Conservation (phyloP, 2,888 invertebrate species). For the Cristatella mucedo region DNA sequence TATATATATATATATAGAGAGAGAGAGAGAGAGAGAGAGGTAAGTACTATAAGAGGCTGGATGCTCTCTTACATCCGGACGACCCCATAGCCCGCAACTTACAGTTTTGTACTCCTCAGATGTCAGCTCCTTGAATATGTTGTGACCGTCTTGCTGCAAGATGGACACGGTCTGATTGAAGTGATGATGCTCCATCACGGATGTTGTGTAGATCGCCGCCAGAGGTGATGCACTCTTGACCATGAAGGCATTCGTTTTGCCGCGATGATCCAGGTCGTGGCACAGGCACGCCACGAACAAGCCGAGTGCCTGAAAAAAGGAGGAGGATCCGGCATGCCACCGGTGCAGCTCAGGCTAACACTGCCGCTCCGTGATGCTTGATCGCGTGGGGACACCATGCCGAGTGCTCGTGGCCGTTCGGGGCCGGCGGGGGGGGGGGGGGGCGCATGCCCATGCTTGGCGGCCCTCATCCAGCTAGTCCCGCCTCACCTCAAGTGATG, state of each 20-base stretch:
- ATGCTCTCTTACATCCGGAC: too few species aligned
- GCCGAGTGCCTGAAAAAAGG: constrained; percentile 50
- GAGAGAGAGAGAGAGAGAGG: too few species aligned
- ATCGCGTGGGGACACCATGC: too few species aligned
- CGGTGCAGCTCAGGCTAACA: too few species aligned
- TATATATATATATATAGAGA: too few species aligned
- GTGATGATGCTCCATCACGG: constrained; percentile 72
- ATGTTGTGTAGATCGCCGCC: constrained; percentile 67
- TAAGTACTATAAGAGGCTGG: too few species aligned
- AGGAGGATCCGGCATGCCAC: not conserved
- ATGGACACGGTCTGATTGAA: constrained; percentile 74
- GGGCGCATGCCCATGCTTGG: not conserved
- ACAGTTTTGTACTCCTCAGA: constrained; percentile 54
- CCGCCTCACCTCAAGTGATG: constrained; percentile 46
- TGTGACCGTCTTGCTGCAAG: constrained; percentile 65
- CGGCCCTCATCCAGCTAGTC: not conserved
- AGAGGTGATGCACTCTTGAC: constrained; percentile 63
- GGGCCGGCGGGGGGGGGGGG: not conserved
- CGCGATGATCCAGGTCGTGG: constrained; percentile 70
- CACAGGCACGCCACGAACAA: constrained; percentile 64
- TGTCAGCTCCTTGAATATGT: constrained; percentile 58
- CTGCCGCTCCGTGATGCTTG: not conserved
- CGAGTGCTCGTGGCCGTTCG: not conserved
- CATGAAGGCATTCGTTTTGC: constrained; percentile 73
- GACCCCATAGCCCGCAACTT: too few species aligned